These are phyloP conservation scores for Xanthorhoe spadicearia DNA, from an alignment of 2,888 invertebrate species.

Conservation along the genomic window DNA sequence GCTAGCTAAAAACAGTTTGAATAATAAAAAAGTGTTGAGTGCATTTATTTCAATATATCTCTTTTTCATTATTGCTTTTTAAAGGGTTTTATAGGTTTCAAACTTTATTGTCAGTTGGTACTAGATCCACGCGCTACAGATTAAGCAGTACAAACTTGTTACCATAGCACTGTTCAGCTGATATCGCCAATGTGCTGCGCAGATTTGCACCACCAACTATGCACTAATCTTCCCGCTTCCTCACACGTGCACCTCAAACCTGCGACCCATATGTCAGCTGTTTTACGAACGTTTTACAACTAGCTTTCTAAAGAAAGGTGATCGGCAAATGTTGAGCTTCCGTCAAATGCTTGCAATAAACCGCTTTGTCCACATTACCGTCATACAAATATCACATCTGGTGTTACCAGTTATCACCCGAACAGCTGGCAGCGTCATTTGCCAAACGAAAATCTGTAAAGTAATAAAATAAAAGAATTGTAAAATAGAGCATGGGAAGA, in stretches of 20 bases:
- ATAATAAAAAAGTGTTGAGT: too few relatives aligned
- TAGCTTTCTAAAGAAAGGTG: constrained; percentile 79
- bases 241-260: constrained; percentile 74
- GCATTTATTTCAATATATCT: too few relatives aligned
- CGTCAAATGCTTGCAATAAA: constrained; percentile 57
- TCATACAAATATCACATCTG: constrained; percentile 50
- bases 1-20: too few relatives aligned
- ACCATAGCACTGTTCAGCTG: constrained; percentile 48
- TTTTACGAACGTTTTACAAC: constrained; percentile 80
- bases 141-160: background rate
- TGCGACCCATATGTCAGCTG: constrained; percentile 68
- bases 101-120: background rate
- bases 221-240: constrained; percentile 52
- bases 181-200: constrained; percentile 74
- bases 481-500: constrained; percentile 27
- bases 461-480: constrained; percentile 23
- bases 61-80: too few relatives aligned
- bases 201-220: constrained; percentile 71
- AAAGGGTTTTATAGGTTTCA: too few relatives aligned
- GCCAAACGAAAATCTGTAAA: constrained; percentile 23
- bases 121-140: background rate
- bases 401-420: constrained; percentile 27
- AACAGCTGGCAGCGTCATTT: constrained; percentile 32
- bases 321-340: constrained; percentile 72
- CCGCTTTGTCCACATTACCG: constrained; percentile 55